phyloP scores from a whole-genome alignment of 2,888 invertebrate genomes.

The Spodoptera picta region DNA sequence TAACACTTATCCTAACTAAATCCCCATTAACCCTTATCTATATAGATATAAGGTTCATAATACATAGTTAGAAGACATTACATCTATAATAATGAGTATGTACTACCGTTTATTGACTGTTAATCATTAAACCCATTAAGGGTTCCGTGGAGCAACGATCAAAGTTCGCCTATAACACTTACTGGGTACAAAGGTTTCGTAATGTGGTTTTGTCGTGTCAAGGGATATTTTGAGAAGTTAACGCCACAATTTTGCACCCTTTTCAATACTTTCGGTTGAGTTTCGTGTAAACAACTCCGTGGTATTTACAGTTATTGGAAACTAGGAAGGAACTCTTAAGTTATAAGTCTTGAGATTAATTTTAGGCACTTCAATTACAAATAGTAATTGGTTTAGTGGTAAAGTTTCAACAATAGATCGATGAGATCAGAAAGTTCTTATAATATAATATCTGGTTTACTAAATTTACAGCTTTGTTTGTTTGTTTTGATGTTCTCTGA shows the following conservation, averaged over 20 bases:
- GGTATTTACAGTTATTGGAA: not conserved
- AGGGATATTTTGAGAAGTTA: slow-evolving; percentile 56
- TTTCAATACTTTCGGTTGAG: slow-evolving; percentile 39
- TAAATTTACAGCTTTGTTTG: too few relatives aligned
- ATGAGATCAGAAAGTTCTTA: too few relatives aligned
- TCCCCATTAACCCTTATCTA: slow-evolving; percentile 44
- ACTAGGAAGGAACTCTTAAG: too few relatives aligned
- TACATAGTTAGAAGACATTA: slow-evolving; percentile 55
- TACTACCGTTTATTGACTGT: slow-evolving; percentile 72
- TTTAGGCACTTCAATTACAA: too few relatives aligned
- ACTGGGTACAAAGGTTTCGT: slow-evolving; percentile 61
- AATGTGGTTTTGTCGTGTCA: slow-evolving; percentile 70
- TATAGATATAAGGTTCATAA: slow-evolving; percentile 33
- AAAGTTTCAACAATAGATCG: too few relatives aligned
- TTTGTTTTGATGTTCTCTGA: too few relatives aligned
- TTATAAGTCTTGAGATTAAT: too few relatives aligned
- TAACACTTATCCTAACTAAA: slow-evolving; percentile 46
- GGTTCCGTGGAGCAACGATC: slow-evolving; percentile 65
- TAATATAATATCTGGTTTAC: too few relatives aligned
- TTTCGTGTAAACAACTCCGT: slow-evolving; percentile 27
- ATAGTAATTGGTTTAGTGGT: too few relatives aligned
- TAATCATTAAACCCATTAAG: slow-evolving; percentile 69
- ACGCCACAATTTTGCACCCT: slow-evolving; percentile 35
- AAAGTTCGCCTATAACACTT: slow-evolving; percentile 74
- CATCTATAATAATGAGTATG: slow-evolving; percentile 56